Evolutionary conservation across 2,113 vertebrate species (phyloP).

Genomic region (Upupa epops): DNA sequence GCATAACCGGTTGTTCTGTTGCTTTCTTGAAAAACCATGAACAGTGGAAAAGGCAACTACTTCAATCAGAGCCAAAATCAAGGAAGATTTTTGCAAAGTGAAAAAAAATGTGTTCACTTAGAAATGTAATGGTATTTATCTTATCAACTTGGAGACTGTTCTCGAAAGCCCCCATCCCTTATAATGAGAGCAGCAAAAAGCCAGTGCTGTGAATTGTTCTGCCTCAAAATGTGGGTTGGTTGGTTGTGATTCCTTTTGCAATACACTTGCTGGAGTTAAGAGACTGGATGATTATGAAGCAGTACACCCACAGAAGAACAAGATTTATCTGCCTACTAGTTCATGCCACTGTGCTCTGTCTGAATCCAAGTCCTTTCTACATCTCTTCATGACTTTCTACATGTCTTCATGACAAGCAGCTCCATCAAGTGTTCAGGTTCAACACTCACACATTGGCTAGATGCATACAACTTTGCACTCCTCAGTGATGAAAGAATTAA

Average conservation of each 20-base stretch:
- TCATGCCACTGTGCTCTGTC: background rate
- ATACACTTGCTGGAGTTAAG: background rate
- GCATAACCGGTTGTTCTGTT: background rate
- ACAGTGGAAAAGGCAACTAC: background rate
- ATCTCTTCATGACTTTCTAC: background rate
- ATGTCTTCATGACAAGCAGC: background rate
- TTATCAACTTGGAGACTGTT: background rate
- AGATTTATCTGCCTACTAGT: background rate
- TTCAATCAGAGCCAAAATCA: background rate
- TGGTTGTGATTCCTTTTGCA: background rate
- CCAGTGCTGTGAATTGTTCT: background rate
- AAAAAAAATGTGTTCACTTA: background rate
- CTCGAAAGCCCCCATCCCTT: background rate
- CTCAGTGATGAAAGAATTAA: background rate
- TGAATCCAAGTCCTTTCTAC: background rate
- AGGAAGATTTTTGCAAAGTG: slow-evolving; percentile 15
- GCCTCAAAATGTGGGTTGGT: background rate
- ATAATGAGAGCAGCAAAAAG: background rate
- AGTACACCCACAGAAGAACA: background rate
- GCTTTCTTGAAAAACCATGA: background rate
- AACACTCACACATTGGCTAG: background rate
- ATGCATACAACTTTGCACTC: background rate
- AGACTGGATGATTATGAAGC: background rate
- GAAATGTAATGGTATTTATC: background rate
- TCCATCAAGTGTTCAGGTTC: background rate